Evolutionary conservation across 1,140 invertebrate species (phyloP), one percentile per base, ranked within the genome.

Genomic region (Cepaea nemoralis): DNA sequence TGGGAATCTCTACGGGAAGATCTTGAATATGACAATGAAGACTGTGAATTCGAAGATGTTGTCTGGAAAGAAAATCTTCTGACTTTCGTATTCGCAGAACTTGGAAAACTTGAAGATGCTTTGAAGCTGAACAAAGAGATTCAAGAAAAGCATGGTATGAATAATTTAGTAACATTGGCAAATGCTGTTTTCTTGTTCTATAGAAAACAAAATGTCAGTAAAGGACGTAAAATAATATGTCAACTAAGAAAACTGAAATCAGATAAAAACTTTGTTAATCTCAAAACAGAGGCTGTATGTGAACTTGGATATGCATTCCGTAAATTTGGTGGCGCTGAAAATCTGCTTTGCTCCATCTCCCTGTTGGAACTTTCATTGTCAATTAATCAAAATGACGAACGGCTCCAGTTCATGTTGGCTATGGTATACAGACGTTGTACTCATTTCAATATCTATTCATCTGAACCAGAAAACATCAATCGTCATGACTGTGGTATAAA

Each of bases 41-140:
- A 70, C 31, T 8, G 6, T 14, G 69, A 70, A 5, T 70, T 6
- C 24, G 69, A 70, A 39, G 24, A 39, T 24, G 69, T 10, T 2
- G 24, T 40, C 12, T 70, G 69, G 69, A 70, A 39, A 39, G 69
- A 70, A 70, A 70, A 70, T 70, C 24, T 70, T 24, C 27, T 70
- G 24, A 70, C 69, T n/a, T 37, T 14, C 8, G 69, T 40, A 24
- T n/a, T 24, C 40, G 35, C 10, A 2, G 69, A 40, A n/a, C 3
- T 40, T 2, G 69, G 24, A 22, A n/a, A 70, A 12, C 69, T 40
- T 70, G 10, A 39, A 22, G n/a, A 39, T 5, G 69, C 69, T 39
- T 27, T 70, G 1, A 24, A 39, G 6, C 16, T 42, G 10, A 70
- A 70, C 24, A 39, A 39, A 19, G 40, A 70, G 16, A 40, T 70